phyloP scores from a whole-genome alignment of 2,113 vertebrate genomes.

The Sylvilagus bachmani region DNA sequence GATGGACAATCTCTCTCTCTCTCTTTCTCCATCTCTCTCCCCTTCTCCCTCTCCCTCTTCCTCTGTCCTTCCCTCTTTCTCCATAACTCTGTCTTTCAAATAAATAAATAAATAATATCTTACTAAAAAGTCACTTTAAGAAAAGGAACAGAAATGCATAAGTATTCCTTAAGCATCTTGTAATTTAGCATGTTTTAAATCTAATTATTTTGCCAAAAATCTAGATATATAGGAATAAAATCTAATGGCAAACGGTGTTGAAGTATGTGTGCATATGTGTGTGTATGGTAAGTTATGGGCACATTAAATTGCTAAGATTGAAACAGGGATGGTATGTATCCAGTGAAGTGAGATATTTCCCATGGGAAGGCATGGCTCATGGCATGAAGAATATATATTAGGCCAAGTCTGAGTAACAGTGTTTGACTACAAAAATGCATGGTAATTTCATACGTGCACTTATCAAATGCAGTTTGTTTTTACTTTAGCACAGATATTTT shows the following conservation, averaged over 20 bases:
- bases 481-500: slow-evolving; percentile 71
- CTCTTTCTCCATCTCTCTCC: too few relatives aligned
- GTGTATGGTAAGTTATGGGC: background rate
- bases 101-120: too few relatives aligned
- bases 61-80: too few relatives aligned
- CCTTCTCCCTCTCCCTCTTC: too few relatives aligned
- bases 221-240: background rate
- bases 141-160: background rate
- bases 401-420: slow-evolving; percentile 36
- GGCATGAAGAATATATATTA: background rate
- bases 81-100: too few relatives aligned
- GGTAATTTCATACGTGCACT: slow-evolving; percentile 68
- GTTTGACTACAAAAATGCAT: slow-evolving; percentile 40
- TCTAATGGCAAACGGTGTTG: background rate
- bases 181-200: slow-evolving; percentile 18
- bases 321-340: background rate
- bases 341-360: slow-evolving; percentile 3
- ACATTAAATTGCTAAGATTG: slow-evolving; percentile 15
- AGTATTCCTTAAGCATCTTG: background rate
- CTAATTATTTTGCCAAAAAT: slow-evolving; percentile 15
- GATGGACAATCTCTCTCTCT: too few relatives aligned
- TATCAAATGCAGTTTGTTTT: slow-evolving; percentile 76
- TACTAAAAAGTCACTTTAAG: too few relatives aligned
- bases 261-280: background rate
- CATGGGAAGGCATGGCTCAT: background rate